A percentile compares a stretch with the other conserved stretches of the same genome.
Evolutionary conservation across 2,888 invertebrate genomes (phyloP).

Genomic region (Thymelicus sylvestris): DNA sequence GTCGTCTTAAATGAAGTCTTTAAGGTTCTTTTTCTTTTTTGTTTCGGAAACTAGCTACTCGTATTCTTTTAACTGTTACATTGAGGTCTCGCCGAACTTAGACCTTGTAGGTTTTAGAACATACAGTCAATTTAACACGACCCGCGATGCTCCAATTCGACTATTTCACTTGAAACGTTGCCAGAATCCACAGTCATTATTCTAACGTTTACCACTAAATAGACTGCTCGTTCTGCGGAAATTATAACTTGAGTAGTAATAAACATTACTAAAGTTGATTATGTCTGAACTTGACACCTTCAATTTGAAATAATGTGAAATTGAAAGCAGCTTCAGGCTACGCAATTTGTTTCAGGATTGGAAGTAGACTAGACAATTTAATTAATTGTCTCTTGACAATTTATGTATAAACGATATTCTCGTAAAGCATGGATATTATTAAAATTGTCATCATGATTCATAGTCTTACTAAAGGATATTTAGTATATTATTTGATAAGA

Average conservation of each 20-base stretch:
- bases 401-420: no score
- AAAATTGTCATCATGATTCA: no score
- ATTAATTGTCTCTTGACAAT: no score
- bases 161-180: slow-evolving; percentile 36
- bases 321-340: neutral
- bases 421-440: no score
- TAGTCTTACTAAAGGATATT: no score
- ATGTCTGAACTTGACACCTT: slow-evolving; percentile 7
- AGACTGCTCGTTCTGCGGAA: slow-evolving; percentile 31
- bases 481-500: no score
- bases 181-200: slow-evolving; percentile 33
- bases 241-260: slow-evolving; percentile 34
- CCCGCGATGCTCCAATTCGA: slow-evolving; percentile 22
- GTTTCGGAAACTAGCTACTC: no score
- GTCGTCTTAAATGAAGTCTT: no score
- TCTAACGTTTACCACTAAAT: slow-evolving; percentile 37
- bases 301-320: slow-evolving; percentile 12
- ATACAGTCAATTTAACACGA: slow-evolving; percentile 17
- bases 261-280: neutral
- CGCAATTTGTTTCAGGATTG: no score
- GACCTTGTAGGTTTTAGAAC: neutral
- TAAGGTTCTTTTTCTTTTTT: no score
- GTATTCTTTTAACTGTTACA: neutral
- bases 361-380: no score
- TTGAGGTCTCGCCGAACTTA: neutral